phyloP scores from a whole-genome alignment of 2,113 vertebrate genomes.

The Trachemys scripta region DNA sequence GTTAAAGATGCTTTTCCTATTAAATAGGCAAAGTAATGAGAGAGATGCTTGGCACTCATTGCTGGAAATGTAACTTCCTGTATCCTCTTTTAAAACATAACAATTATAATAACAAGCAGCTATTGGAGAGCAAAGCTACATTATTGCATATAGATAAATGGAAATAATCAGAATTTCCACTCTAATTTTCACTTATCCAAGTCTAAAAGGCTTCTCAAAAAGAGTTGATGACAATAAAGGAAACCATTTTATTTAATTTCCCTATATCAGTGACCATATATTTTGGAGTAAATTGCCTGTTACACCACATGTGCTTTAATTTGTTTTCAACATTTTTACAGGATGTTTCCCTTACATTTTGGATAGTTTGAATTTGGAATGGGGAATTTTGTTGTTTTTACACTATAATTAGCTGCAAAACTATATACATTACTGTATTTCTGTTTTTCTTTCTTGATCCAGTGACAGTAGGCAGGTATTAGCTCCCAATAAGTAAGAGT shows the following conservation, averaged over 20 bases:
- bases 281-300: not conserved
- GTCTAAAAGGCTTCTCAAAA: not conserved
- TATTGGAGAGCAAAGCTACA: not conserved
- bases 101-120: not conserved
- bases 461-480: constrained; percentile 65
- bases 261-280: not conserved
- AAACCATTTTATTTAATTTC: not conserved
- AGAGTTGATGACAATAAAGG: not conserved
- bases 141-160: not conserved
- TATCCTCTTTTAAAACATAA: not conserved
- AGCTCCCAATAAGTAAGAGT: constrained; percentile 12
- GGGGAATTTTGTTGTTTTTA: not conserved
- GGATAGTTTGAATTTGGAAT: not conserved
- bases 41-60: not conserved
- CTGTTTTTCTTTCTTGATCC: constrained; percentile 2
- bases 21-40: not conserved
- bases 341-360: not conserved
- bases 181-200: not conserved
- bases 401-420: constrained; percentile 4
- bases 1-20: not conserved
- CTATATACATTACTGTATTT: constrained; percentile 16
- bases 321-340: not conserved
- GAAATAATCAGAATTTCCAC: not conserved
- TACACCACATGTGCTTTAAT: not conserved
- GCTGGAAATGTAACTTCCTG: not conserved